These are phyloP conservation scores for Pseudococcus viburni DNA, from an alignment of 2,888 invertebrate genomes.

Conservation along the genomic window DNA sequence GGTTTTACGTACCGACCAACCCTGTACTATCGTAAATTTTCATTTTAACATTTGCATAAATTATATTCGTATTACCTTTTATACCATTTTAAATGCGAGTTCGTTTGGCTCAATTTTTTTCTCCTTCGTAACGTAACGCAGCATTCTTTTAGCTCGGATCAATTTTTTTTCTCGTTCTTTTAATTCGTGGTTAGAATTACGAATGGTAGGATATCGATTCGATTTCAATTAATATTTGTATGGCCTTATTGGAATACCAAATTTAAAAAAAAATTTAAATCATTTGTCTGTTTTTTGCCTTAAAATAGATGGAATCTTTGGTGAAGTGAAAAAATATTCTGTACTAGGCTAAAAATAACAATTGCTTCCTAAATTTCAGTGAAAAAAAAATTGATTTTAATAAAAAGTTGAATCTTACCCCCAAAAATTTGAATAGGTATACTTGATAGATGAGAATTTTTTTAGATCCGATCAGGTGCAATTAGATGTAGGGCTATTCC, in stretches of 20 bases:
- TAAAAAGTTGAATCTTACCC: no score
- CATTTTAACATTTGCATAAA: conserved; percentile 48
- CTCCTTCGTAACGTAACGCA: neutral
- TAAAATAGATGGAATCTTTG: no score
- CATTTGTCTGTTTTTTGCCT: neutral
- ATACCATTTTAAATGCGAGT: conserved; percentile 1
- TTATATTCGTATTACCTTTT: conserved; percentile 18
- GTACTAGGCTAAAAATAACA: no score
- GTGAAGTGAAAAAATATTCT: no score
- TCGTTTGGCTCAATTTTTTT: neutral
- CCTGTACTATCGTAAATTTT: conserved; percentile 29
- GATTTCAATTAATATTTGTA: neutral
- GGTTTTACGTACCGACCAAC: conserved; percentile 5
- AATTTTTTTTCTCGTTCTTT: neutral
- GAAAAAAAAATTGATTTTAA: no score
- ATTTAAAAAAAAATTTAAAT: neutral
- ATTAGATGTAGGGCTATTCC: no score
- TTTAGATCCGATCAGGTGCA: no score
- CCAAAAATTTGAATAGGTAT: no score
- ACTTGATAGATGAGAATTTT: no score
- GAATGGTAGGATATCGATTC: neutral
- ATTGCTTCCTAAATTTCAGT: no score
- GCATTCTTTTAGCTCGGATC: neutral
- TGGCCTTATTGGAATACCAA: neutral
- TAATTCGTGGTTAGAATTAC: neutral